Percentiles rank a stretch among this genome's conserved stretches.
Conservation (phyloP, 2,113 vertebrate genomes). For the Furnarius figulus region DNA sequence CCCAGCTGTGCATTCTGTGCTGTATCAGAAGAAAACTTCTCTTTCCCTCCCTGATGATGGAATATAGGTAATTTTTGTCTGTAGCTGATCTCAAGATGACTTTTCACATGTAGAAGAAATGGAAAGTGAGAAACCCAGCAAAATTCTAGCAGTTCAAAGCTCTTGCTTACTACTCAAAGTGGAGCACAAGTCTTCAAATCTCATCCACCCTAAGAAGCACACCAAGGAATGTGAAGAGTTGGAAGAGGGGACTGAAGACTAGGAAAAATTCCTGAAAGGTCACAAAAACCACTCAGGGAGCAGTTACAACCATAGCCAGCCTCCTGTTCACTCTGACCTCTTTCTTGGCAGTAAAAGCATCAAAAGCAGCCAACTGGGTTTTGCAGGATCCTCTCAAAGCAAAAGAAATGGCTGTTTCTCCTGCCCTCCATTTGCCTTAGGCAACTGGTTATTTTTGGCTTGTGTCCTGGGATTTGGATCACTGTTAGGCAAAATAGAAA, state of each 20-base stretch:
- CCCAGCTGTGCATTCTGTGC: neutral
- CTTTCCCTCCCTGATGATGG: neutral
- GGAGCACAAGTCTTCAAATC: neutral
- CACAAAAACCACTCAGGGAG: neutral
- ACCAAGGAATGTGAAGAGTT: neutral
- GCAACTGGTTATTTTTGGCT: neutral
- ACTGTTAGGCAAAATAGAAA: neutral
- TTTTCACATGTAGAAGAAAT: neutral
- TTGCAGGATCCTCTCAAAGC: neutral
- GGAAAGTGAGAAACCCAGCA: neutral
- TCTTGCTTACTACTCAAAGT: neutral
- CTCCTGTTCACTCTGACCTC: neutral
- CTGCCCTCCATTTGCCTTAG: neutral
- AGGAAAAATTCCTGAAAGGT: neutral
- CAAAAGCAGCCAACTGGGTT: neutral
- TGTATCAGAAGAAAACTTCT: neutral
- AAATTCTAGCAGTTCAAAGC: neutral
- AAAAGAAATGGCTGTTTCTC: neutral
- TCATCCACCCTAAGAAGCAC: neutral
- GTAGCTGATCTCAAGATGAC: neutral
- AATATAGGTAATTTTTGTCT: neutral
- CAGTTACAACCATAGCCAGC: neutral
- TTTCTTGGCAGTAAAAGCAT: neutral
- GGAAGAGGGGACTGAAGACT: neutral
- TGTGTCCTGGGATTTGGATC: neutral